These are phyloP conservation scores for Oeneis ivallda DNA, from an alignment of 2,888 invertebrate genomes.

Conservation along the genomic window DNA sequence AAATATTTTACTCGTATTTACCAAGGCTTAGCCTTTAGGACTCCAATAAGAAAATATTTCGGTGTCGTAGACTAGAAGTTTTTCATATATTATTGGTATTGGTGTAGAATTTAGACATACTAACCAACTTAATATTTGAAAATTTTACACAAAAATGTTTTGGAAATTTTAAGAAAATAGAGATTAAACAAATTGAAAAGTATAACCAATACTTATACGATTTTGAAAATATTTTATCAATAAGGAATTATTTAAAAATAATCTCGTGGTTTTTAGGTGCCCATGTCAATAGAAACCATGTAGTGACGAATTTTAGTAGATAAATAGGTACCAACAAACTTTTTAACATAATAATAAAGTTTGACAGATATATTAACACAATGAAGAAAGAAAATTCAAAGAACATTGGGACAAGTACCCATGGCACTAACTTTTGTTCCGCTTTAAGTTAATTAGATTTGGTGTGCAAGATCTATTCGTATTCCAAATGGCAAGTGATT, in stretches of 20 bases:
- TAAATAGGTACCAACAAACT: too few species aligned
- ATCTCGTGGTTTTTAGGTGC: too few species aligned
- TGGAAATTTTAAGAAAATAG: background rate
- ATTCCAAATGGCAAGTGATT: constrained; percentile 10
- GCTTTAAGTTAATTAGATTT: background rate
- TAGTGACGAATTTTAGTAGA: too few species aligned
- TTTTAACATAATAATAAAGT: too few species aligned
- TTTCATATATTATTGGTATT: constrained; percentile 20
- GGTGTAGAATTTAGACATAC: constrained; percentile 2
- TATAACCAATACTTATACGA: too few species aligned
- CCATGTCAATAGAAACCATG: too few species aligned
- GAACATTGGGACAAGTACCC: too few species aligned
- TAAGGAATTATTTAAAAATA: too few species aligned
- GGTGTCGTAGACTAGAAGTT: constrained; percentile 30
- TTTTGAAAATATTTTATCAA: too few species aligned
- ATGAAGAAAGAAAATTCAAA: too few species aligned
- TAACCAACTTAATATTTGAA: background rate
- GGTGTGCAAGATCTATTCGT: background rate
- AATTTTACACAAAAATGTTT: background rate
- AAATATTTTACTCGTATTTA: constrained; percentile 27
- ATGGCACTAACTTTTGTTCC: too few species aligned
- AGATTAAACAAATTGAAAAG: background rate
- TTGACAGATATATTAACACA: too few species aligned
- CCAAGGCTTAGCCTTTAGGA: constrained; percentile 24
- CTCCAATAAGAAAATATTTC: constrained; percentile 24